phyloP scores from a whole-genome alignment of 2,113 vertebrate species.

The Oncorhynchus masou region DNA sequence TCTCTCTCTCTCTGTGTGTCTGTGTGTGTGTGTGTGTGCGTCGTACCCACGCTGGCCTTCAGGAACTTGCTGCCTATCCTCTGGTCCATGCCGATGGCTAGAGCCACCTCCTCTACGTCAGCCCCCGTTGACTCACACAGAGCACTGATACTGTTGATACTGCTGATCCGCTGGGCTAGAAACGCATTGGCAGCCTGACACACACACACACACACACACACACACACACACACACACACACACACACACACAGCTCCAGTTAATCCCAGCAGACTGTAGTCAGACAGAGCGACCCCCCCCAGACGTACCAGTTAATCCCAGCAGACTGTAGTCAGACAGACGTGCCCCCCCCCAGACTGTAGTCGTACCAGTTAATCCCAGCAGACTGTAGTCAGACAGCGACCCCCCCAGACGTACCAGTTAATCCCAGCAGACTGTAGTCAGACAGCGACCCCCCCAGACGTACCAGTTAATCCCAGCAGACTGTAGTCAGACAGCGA shows the following conservation, averaged over 20 bases:
- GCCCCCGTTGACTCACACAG: conserved; percentile 96
- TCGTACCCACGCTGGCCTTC: conserved; percentile 93
- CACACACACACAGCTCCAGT: background rate
- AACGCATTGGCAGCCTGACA: conserved; percentile 93
- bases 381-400: too few species aligned
- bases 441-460: too few species aligned
- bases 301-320: background rate
- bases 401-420: too few species aligned
- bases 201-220: conserved; percentile 5
- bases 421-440: too few species aligned
- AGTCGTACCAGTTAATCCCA: too few species aligned
- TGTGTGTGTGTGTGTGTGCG: background rate
- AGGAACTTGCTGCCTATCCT: conserved; percentile 97
- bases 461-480: conserved; percentile 71
- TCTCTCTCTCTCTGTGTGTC: background rate
- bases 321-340: too few species aligned
- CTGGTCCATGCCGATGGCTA: conserved; percentile 96
- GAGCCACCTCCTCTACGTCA: conserved; percentile 96
- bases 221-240: conserved; percentile 11
- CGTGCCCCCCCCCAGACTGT: too few species aligned
- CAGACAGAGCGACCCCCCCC: background rate
- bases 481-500: too few species aligned
- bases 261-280: too few species aligned
- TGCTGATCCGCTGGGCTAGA: conserved; percentile 97
- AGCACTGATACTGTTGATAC: conserved; percentile 98